These are phyloP conservation scores for Cartodere bifasciata DNA, from an alignment of 2,888 invertebrate species.

Conservation along the genomic window DNA sequence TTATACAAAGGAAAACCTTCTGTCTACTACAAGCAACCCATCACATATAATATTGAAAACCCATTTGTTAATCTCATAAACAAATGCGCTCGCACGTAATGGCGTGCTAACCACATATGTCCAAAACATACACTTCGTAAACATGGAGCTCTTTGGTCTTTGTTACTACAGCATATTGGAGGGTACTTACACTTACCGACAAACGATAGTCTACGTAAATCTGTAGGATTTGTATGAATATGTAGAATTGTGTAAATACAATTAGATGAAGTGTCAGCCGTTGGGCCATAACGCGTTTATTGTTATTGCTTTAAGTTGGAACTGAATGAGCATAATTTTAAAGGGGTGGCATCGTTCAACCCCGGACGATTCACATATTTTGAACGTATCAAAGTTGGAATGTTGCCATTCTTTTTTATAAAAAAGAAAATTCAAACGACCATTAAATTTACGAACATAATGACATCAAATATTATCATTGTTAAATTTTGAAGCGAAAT, in stretches of 20 bases:
- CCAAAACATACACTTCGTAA: conserved; percentile 23
- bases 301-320: conserved; percentile 28
- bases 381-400: too few relatives aligned
- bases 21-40: too few relatives aligned
- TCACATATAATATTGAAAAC: too few relatives aligned
- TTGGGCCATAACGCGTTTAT: conserved; percentile 26
- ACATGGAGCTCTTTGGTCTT: too few relatives aligned
- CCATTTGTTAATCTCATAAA: conserved; percentile 21
- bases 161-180: conserved; percentile 1
- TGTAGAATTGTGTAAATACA: conserved; percentile 28
- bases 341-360: conserved; percentile 8
- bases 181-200: background rate
- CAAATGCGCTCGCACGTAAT: conserved; percentile 24
- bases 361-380: too few relatives aligned
- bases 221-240: conserved; percentile 19
- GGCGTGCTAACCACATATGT: conserved; percentile 26
- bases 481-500: too few relatives aligned
- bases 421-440: too few relatives aligned
- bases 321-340: conserved; percentile 23
- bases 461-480: too few relatives aligned
- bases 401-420: too few relatives aligned
- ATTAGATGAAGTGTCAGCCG: conserved; percentile 28
- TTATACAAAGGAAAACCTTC: too few relatives aligned
- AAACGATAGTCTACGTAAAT: too few relatives aligned
- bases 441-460: too few relatives aligned